Percentiles rank a stretch among this genome's conserved stretches.
Conservation (phyloP, 2,888 invertebrate genomes). For the Clostera curtula region DNA sequence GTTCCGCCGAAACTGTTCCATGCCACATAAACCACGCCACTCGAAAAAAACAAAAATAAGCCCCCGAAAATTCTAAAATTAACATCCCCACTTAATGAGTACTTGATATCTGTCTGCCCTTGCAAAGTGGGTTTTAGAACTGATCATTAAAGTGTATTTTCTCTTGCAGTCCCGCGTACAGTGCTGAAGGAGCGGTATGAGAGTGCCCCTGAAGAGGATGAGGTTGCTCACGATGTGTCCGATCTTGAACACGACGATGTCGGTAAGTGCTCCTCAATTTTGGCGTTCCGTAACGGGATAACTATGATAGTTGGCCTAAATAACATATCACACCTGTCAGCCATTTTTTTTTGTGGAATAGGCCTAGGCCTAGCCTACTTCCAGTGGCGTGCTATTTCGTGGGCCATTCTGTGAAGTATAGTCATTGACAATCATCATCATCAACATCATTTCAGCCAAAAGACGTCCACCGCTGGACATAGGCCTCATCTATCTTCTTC, state of each 20-base stretch:
- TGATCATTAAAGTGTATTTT: constrained; percentile 35
- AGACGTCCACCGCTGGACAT: too few species aligned
- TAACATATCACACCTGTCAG: too few species aligned
- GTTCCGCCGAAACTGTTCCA: constrained; percentile 27
- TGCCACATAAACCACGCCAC: constrained; percentile 27
- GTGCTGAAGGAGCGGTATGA: constrained; percentile 89
- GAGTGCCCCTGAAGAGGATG: constrained; percentile 85
- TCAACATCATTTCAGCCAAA: too few species aligned
- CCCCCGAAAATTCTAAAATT: constrained; percentile 59
- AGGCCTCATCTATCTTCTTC: too few species aligned
- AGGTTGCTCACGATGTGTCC: constrained; percentile 74
- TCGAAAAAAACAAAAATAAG: constrained; percentile 43
- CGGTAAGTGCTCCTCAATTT: constrained; percentile 55
- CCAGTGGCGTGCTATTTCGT: too few species aligned
- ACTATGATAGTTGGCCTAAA: constrained; percentile 11
- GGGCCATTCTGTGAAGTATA: too few species aligned
- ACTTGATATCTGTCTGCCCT: constrained; percentile 19
- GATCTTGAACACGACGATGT: constrained; percentile 69
- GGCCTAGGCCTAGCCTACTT: too few species aligned
- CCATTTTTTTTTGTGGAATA: too few species aligned
- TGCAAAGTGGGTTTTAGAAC: constrained; percentile 22
- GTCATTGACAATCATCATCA: too few species aligned
- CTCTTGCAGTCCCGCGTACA: constrained; percentile 83
- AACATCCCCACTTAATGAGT: constrained; percentile 41
- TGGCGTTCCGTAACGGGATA: constrained; percentile 14